Base-by-base conservation (phyloP, 2,113 vertebrate genomes). In the Mesocricetus auratus region DNA sequence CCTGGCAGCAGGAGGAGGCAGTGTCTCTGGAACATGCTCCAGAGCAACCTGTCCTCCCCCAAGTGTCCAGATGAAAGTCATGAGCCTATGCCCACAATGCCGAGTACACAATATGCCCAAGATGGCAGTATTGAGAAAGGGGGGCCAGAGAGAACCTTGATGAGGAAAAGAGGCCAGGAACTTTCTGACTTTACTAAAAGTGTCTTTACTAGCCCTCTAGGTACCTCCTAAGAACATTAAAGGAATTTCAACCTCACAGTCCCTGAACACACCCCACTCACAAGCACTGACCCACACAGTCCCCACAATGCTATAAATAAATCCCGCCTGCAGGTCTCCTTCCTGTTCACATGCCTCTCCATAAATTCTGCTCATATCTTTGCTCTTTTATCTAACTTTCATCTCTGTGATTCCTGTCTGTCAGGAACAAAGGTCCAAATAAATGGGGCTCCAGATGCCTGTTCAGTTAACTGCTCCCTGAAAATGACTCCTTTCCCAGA, bases 361-460 rank as follows among this genome's bases (percentile, higher is more conserved):
- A 64, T 75, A 91, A 96, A 93, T 93, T 64, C 39, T 78, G 39
- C 29, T 93, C 56, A n/a, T 16, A 47, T 91, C 96, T 64, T 60
- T 85, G 64, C 58, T 86, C 73, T 94, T 94, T 95, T 89, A n/a
- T 33, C 91, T 94, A 64, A 87, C 81, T 53, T 93, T 95, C 45
- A 89, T n/a, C 82, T 81, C 90, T 56, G 50, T 74, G 60, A 86
- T 82, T 94, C 64, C 77, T 86, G n/a, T 88, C 74, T n/a, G 17
- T 92, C 82, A 89, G 66, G 36, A 89, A 89, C 77, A 95, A n/a
- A 73, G 36, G 39, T 75, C 53, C 69, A 86, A 60, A 78, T 85
- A 86, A 95, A 50, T 2, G 13, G 8, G 64, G 39, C 39, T 69
- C 71, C 45, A 74, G 75, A 78, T 73, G 33, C 60, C 92, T 89